Evolutionary conservation across 2,888 invertebrate genomes (phyloP).

Genomic region (Polydrusus cervinus): DNA sequence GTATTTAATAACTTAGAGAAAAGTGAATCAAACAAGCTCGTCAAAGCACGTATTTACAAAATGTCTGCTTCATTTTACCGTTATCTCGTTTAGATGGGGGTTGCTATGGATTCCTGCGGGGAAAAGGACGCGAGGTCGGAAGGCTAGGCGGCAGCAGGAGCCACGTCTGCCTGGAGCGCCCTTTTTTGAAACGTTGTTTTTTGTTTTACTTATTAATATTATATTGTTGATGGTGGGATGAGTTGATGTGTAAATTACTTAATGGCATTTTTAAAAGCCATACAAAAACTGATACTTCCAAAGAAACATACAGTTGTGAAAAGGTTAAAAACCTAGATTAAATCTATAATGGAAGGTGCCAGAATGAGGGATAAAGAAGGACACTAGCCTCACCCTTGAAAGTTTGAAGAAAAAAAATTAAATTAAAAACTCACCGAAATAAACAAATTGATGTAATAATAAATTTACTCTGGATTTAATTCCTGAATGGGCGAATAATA

Average conservation of each 20-base stretch:
- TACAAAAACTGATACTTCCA: no score
- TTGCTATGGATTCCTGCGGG: conserved; percentile 45
- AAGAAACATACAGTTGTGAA: no score
- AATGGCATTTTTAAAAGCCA: not conserved
- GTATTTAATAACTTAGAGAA: conserved; percentile 44
- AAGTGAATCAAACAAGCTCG: conserved; percentile 35
- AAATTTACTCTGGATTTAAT: no score
- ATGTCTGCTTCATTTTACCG: conserved; percentile 46
- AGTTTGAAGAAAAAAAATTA: no score
- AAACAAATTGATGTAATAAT: no score
- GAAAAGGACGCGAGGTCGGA: conserved; percentile 12
- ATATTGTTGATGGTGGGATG: not conserved
- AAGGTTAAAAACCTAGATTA: no score
- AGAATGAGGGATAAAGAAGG: no score
- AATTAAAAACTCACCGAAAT: no score
- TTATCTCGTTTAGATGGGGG: conserved; percentile 48
- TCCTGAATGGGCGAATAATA: no score
- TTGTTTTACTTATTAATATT: conserved; percentile 20
- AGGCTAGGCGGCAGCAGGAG: not conserved
- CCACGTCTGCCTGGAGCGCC: conserved; percentile 26
- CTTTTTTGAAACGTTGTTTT: conserved; percentile 16
- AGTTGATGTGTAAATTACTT: not conserved
- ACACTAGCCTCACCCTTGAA: no score
- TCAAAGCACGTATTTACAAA: conserved; percentile 47
- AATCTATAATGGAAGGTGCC: no score